Base-by-base conservation (phyloP, 1,140 invertebrate genomes). In the Lordiphosa collinella region DNA sequence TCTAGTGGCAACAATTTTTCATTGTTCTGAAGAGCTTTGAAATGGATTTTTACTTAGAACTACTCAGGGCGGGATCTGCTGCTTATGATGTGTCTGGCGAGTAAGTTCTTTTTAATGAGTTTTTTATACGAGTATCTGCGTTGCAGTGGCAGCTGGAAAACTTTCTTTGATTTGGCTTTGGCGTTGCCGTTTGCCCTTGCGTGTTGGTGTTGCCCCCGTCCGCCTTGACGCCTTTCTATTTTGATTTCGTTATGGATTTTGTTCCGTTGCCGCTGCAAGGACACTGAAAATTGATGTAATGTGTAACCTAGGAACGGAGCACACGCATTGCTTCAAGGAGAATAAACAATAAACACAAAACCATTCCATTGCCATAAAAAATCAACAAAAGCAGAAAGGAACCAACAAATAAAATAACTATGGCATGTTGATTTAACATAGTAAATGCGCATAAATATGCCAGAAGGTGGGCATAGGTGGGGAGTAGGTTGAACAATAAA, bases 341-440 rank as follows among this genome's bases (percentile, higher is more conserved):
- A 56, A 48, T 51, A 60, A 65, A 63, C 58, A 68, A 70, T 66
- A 58, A 67, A 67, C 63, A 67, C n/a, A 63, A 51, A 67, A 67
- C 63, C 58, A 66, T 67, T 66, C 61, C 76, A 32, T 29, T 70
- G 60, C 55, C 76, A 58, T 67, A 82, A 71, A 80, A 55, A 56
- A 58, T 56, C 70, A 75, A 75, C 54, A 82, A 80, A 63, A 65
- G 57, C 66, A 76, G 71, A 71, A 82, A 69, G 82, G 29, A 63
- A 44, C 51, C 61, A 64, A 60, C 61, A 62, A 80, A 71, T 71
- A 80, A 80, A 66, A 75, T 31, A 12, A 35, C 11, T 18, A 35
- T 54, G 50, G 50, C 48, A 63, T 82, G 76, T 80, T 75, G 71
- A 74, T 62, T 82, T 82, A 82, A 57, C 75, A 82, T 82, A 82